Evolutionary conservation across 2,797 vertebrate species (phyloP).

Genomic region (Hyperoplus immaculatus): DNA sequence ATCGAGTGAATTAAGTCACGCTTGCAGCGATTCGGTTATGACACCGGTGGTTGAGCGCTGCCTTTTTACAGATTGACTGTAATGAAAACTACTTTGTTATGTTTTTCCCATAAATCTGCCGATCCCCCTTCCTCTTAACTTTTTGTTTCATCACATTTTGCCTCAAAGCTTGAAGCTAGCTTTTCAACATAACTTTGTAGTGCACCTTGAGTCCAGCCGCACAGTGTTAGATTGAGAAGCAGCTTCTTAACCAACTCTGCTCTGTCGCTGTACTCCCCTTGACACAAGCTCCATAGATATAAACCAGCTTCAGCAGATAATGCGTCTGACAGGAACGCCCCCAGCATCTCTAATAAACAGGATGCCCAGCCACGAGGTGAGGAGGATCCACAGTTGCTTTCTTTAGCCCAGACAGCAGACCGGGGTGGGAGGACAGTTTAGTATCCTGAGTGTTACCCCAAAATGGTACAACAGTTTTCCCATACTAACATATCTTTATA

Average conservation of each 20-base stretch:
- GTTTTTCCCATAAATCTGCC: constrained; percentile 33
- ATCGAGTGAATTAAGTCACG: constrained; percentile 21
- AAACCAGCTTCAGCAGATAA: constrained; percentile 99
- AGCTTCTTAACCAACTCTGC: constrained; percentile 80
- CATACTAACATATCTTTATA: neutral
- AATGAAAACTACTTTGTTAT: constrained; percentile 39
- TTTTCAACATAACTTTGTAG: constrained; percentile 52
- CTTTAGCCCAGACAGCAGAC: constrained; percentile 15
- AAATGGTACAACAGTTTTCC: neutral
- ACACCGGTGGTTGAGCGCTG: constrained; percentile 39
- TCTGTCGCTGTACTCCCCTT: constrained; percentile 95
- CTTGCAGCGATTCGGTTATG: constrained; percentile 31
- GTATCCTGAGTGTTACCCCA: neutral
- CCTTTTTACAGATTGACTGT: constrained; percentile 42
- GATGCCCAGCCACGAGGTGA: constrained; percentile 99
- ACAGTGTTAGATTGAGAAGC: constrained; percentile 56
- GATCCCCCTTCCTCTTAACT: neutral
- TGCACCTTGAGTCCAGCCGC: neutral
- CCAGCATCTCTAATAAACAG: constrained; percentile 98
- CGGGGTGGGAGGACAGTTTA: neutral
- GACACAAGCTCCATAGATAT: constrained; percentile 96
- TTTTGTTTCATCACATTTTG: constrained; percentile 42
- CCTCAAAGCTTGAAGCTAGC: constrained; percentile 45
- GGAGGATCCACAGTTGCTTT: constrained; percentile 63
- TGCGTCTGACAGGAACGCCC: constrained; percentile 99